These are phyloP conservation scores for Telmatherina bonti DNA, from an alignment of 2,797 vertebrate species.

Conservation along the genomic window DNA sequence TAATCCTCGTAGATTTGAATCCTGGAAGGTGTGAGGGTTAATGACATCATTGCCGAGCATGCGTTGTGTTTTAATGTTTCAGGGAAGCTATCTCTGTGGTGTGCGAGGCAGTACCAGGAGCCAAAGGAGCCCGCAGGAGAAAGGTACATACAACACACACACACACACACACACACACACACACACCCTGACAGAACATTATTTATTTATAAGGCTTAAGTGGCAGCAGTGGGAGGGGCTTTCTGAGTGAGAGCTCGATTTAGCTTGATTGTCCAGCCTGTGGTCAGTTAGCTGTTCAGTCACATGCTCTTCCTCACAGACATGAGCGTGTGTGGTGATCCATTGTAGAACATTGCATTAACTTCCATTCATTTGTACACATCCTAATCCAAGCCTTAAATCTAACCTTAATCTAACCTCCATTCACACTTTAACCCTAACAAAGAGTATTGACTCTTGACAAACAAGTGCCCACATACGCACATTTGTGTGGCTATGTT, in stretches of 20 bases:
- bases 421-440: not conserved
- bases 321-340: not conserved
- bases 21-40: constrained; percentile 46
- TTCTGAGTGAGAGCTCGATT: constrained; percentile 75
- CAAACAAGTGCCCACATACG: not conserved
- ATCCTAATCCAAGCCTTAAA: constrained; percentile 9
- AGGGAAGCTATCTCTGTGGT: constrained; percentile 98
- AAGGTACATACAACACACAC: constrained; percentile 87
- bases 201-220: constrained; percentile 80
- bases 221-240: constrained; percentile 67
- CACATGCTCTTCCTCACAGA: constrained; percentile 24
- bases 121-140: constrained; percentile 94
- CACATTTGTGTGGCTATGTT: not conserved
- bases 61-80: constrained; percentile 58
- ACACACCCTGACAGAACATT: constrained; percentile 65
- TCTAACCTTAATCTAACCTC: not conserved
- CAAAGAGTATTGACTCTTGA: not conserved
- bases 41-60: constrained; percentile 43
- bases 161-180: constrained; percentile 52
- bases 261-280: constrained; percentile 75
- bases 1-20: constrained; percentile 44
- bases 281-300: constrained; percentile 70
- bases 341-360: constrained; percentile 4
- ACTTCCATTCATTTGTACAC: not conserved
- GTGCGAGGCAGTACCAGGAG: constrained; percentile 95